Evolutionary conservation across 2,797 vertebrate genomes (phyloP).

Genomic region (Bovichtus diacanthus): DNA sequence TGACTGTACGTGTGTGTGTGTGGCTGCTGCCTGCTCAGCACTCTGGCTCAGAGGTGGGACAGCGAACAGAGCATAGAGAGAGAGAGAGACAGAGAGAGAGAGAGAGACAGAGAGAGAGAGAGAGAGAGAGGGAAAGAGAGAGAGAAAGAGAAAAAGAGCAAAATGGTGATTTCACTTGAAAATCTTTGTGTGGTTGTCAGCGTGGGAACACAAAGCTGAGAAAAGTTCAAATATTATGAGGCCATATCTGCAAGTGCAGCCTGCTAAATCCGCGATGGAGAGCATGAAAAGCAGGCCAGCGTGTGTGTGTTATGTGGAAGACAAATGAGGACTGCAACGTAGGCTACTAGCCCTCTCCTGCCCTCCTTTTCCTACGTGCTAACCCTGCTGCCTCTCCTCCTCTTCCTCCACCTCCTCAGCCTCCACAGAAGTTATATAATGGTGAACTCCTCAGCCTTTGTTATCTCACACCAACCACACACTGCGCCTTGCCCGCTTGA

Average conservation of each 20-base stretch:
- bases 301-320: slow-evolving; percentile 57
- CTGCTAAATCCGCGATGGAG: slow-evolving; percentile 60
- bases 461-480: slow-evolving; percentile 83
- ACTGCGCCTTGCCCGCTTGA: slow-evolving; percentile 74
- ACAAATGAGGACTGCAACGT: slow-evolving; percentile 75
- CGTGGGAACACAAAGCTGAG: slow-evolving; percentile 70
- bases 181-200: slow-evolving; percentile 67
- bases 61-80: slow-evolving; percentile 43
- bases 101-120: too few species aligned
- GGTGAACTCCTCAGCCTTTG: slow-evolving; percentile 83
- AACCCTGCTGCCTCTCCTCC: slow-evolving; percentile 81
- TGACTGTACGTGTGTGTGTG: slow-evolving; percentile 33
- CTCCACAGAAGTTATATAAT: slow-evolving; percentile 84
- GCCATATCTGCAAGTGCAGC: slow-evolving; percentile 65
- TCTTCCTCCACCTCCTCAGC: slow-evolving; percentile 83
- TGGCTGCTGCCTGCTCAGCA: slow-evolving; percentile 67
- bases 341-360: slow-evolving; percentile 77
- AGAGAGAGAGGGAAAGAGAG: slow-evolving; percentile 14
- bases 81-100: slow-evolving; percentile 14
- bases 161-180: slow-evolving; percentile 65
- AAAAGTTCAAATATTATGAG: slow-evolving; percentile 72
- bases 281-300: slow-evolving; percentile 63
- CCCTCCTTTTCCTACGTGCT: slow-evolving; percentile 80
- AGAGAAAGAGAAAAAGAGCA: too few species aligned
- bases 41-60: slow-evolving; percentile 55